Evolutionary conservation across 2,113 vertebrate genomes (phyloP).

Genomic region (Neoarius graeffei): DNA sequence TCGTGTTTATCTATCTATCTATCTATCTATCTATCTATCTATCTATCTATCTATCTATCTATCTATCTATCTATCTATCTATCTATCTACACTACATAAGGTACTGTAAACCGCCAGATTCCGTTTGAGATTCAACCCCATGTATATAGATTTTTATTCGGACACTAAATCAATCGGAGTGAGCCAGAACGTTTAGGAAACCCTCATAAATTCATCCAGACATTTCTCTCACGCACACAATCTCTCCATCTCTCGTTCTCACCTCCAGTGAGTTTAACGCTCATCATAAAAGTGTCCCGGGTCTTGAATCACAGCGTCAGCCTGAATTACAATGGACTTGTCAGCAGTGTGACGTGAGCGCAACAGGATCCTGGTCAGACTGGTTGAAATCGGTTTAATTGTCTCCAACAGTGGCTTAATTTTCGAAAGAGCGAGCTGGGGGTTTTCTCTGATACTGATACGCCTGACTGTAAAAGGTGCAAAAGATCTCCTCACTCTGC

Average conservation of each 20-base stretch:
- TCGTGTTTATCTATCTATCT: no score
- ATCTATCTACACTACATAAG: no score
- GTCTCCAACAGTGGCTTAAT: constrained; percentile 1
- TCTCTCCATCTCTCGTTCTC: neutral
- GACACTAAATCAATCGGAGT: neutral
- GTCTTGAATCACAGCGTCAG: neutral
- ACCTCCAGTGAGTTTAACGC: neutral
- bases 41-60: no score
- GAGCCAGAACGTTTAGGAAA: neutral
- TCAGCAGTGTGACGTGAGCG: neutral
- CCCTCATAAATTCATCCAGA: neutral
- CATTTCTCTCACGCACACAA: neutral
- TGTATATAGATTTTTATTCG: neutral
- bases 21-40: no score
- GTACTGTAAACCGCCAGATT: neutral
- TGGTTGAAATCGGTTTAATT: constrained; percentile 5
- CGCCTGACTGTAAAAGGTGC: constrained; percentile 35
- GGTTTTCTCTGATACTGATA: constrained; percentile 23
- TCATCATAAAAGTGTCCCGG: neutral
- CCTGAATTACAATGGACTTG: neutral
- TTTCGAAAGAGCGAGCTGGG: constrained; percentile 10
- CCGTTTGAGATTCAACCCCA: neutral
- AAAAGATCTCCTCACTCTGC: constrained; percentile 10
- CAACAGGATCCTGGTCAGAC: neutral
- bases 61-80: no score